Percentiles rank a stretch among this genome's conserved stretches.
These are phyloP conservation scores for Nannobrachium achirus DNA, from an alignment of 2,113 vertebrate species.

Conservation along the genomic window DNA sequence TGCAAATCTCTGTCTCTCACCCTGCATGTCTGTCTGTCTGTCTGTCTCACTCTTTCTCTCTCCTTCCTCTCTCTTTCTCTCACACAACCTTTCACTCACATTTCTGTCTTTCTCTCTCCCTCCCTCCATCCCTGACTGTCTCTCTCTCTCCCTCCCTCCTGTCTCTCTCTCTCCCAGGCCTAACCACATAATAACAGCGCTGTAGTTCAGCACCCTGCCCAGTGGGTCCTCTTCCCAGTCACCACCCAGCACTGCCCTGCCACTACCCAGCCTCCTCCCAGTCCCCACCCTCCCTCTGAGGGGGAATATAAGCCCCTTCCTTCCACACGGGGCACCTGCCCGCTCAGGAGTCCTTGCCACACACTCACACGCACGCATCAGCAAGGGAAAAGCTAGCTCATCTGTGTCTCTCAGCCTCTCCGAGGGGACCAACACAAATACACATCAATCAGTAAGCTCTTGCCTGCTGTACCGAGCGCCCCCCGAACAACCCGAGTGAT, in stretches of 20 bases:
- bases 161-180: slow-evolving; percentile 56
- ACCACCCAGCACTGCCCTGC: not conserved
- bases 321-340: slow-evolving; percentile 31
- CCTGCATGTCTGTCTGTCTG: not conserved
- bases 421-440: slow-evolving; percentile 1
- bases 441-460: too few relatives aligned
- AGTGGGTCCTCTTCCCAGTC: slow-evolving; percentile 28
- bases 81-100: not conserved
- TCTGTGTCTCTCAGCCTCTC: not conserved
- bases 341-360: slow-evolving; percentile 19
- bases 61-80: too few relatives aligned
- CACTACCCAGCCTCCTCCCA: slow-evolving; percentile 13
- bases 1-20: too few relatives aligned
- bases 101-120: slow-evolving; percentile 8
- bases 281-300: slow-evolving; percentile 59
- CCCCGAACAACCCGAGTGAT: not conserved
- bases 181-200: slow-evolving; percentile 80
- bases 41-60: not conserved
- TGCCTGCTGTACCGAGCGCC: not conserved
- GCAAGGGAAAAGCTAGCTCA: not conserved
- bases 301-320: slow-evolving; percentile 72
- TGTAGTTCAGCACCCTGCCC: slow-evolving; percentile 67
- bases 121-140: slow-evolving; percentile 52
- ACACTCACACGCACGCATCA: slow-evolving; percentile 7
- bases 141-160: slow-evolving; percentile 55